These are phyloP conservation scores for Leptocoma aspasia DNA, from an alignment of 2,113 vertebrate genomes.

Conservation along the genomic window DNA sequence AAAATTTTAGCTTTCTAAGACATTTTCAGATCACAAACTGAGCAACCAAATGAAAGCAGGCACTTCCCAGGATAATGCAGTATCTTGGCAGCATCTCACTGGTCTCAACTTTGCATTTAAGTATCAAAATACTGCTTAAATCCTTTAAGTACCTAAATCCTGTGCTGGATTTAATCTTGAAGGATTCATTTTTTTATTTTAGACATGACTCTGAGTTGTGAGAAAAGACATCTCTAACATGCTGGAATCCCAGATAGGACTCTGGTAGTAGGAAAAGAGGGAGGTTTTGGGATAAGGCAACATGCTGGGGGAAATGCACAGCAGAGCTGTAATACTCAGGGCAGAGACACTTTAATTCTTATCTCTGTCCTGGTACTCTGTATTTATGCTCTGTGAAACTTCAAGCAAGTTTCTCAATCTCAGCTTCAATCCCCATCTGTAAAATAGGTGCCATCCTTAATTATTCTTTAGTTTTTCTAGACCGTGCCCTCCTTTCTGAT, in stretches of 20 bases:
- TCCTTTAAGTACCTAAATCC: conserved; percentile 65
- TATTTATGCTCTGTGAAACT: not conserved
- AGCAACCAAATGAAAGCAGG: not conserved
- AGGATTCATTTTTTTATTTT: conserved; percentile 56
- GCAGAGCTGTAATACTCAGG: not conserved
- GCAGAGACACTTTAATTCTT: not conserved
- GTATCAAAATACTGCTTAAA: conserved; percentile 59
- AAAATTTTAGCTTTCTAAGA: not conserved
- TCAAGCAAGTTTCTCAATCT: not conserved
- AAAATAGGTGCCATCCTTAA: not conserved
- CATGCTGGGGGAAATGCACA: not conserved
- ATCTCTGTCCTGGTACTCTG: not conserved
- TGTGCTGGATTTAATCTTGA: conserved; percentile 60
- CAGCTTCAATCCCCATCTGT: not conserved
- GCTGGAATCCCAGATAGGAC: not conserved
- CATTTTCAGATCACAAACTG: not conserved
- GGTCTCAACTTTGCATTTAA: conserved; percentile 53
- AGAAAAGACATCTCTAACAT: conserved; percentile 1
- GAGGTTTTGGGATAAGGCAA: not conserved
- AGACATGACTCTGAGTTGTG: not conserved
- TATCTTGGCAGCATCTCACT: conserved; percentile 60
- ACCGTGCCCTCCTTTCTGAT: not conserved
- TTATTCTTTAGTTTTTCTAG: not conserved
- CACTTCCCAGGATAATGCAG: conserved; percentile 21
- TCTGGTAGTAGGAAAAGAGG: not conserved